phyloP scores from a whole-genome alignment of 1,140 invertebrate species.

The Drosophila sucinea region DNA sequence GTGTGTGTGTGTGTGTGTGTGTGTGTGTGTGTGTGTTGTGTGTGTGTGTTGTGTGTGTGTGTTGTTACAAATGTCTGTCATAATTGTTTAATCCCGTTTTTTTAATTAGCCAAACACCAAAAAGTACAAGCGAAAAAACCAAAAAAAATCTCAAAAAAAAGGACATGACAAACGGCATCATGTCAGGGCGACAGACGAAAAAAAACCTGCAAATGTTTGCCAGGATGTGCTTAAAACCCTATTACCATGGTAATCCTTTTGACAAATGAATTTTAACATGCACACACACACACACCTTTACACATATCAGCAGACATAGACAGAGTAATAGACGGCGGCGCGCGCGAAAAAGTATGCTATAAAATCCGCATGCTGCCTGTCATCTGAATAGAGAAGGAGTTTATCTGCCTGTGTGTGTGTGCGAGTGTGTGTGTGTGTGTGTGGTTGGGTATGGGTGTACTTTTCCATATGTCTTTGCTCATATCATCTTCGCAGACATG shows the following conservation, averaged over 20 bases:
- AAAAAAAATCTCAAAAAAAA: constrained; percentile 30
- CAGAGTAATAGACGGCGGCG: constrained; percentile 33
- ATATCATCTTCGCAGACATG: constrained; percentile 23
- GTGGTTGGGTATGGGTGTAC: neutral
- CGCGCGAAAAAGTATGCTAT: constrained; percentile 71
- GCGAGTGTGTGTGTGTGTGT: constrained; percentile 1
- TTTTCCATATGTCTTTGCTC: constrained; percentile 31
- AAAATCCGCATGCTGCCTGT: constrained; percentile 54
- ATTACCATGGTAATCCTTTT: constrained; percentile 82
- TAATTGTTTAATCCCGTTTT: constrained; percentile 74
- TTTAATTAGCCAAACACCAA: constrained; percentile 65
- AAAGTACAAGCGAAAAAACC: constrained; percentile 40
- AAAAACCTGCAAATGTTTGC: constrained; percentile 67
- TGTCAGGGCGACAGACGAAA: constrained; percentile 17
- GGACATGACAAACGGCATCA: constrained; percentile 9
- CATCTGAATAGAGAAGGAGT: constrained; percentile 20
- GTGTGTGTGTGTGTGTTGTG: neutral
- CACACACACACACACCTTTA: constrained; percentile 27
- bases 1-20: constrained; percentile 17
- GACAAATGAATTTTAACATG: constrained; percentile 81
- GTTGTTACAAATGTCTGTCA: constrained; percentile 63
- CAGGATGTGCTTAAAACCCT: constrained; percentile 74
- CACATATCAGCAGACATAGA: constrained; percentile 41
- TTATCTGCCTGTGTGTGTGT: constrained; percentile 10
- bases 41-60: neutral